Conservation (phyloP, 2,113 vertebrate species). For the Ivindomyrus marchei region DNA sequence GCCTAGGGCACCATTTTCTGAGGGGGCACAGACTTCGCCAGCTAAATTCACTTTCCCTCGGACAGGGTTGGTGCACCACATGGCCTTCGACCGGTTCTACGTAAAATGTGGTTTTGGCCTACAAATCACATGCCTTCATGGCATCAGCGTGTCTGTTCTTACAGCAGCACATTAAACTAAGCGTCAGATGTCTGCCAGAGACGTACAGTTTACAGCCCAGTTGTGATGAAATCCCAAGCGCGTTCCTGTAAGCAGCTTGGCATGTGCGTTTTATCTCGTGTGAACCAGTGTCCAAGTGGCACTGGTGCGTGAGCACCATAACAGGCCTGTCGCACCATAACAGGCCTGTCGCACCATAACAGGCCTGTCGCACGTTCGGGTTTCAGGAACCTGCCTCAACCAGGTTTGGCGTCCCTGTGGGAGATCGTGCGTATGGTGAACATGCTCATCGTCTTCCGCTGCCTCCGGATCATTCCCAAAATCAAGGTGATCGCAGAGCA, state of each 20-base stretch:
- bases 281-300: neutral
- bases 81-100: neutral
- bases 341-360: too few relatives aligned
- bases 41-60: neutral
- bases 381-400: slow-evolving; percentile 54
- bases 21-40: neutral
- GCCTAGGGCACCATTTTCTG: neutral
- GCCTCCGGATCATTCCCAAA: slow-evolving; percentile 65
- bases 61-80: neutral
- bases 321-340: neutral
- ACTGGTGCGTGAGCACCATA: neutral
- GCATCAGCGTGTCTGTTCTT: neutral
- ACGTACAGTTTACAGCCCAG: neutral
- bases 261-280: neutral
- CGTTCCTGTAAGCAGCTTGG: neutral
- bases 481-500: slow-evolving; percentile 55
- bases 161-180: neutral
- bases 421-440: slow-evolving; percentile 65
- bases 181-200: neutral
- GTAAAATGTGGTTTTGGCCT: neutral
- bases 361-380: neutral
- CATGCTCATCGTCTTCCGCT: slow-evolving; percentile 68
- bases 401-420: slow-evolving; percentile 64
- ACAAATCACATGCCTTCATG: neutral
- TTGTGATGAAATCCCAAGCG: neutral